phyloP scores from a whole-genome alignment of 2,797 vertebrate genomes.

The Petrocephalus schoutedeni region DNA sequence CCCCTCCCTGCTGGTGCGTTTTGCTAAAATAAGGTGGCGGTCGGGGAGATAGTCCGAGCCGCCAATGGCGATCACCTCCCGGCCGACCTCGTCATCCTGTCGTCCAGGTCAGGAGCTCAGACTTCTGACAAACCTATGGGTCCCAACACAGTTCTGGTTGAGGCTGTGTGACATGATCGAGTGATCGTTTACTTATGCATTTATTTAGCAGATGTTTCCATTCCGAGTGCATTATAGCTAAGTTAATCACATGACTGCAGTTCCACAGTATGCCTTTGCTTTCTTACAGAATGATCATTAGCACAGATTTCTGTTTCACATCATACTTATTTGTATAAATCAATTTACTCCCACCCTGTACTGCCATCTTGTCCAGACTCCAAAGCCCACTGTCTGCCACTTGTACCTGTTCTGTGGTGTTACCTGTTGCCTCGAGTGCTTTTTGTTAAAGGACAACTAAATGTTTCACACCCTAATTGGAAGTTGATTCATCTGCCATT shows the following conservation, averaged over 20 bases:
- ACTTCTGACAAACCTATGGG: slow-evolving; percentile 53
- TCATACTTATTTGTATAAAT: neutral
- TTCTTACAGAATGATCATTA: neutral
- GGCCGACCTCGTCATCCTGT: slow-evolving; percentile 99
- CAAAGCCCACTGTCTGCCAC: slow-evolving; percentile 39
- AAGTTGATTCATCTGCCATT: neutral
- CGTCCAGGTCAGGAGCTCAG: slow-evolving; percentile 91
- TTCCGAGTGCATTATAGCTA: neutral
- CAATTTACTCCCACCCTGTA: neutral
- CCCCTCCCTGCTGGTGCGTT: slow-evolving; percentile 68
- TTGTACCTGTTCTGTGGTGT: neutral
- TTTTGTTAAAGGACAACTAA: slow-evolving; percentile 18
- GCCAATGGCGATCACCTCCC: slow-evolving; percentile 98
- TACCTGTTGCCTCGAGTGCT: neutral
- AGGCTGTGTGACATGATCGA: neutral
- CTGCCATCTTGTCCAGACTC: slow-evolving; percentile 36
- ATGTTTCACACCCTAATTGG: neutral
- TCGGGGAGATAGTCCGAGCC: slow-evolving; percentile 98
- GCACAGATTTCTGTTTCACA: neutral
- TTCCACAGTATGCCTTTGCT: neutral
- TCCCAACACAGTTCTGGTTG: slow-evolving; percentile 45
- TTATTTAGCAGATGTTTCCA: neutral
- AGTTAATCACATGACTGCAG: neutral
- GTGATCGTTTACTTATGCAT: neutral
- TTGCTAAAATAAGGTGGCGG: slow-evolving; percentile 83